Evolutionary conservation across 2,888 invertebrate genomes (phyloP).

Genomic region (Athalia rosae): DNA sequence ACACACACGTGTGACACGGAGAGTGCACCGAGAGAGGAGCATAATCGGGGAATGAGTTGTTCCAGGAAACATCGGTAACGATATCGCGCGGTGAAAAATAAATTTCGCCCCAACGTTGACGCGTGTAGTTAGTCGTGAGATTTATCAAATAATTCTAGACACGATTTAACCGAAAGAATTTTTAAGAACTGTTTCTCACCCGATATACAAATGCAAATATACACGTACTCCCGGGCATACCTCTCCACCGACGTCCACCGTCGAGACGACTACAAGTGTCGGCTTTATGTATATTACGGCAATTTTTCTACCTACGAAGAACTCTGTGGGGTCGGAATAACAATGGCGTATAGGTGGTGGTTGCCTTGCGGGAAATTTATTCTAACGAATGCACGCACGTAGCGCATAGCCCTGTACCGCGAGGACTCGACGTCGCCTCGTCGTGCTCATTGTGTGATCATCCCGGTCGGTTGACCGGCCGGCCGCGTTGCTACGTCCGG

Average conservation of each 20-base stretch:
- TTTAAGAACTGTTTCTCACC: constrained; percentile 6
- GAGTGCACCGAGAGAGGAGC: no score
- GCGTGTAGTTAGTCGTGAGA: not conserved
- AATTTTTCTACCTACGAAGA: constrained; percentile 2
- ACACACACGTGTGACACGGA: no score
- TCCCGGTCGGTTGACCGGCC: constrained; percentile 25
- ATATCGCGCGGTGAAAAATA: no score
- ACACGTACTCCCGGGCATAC: no score
- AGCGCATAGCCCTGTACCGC: constrained; percentile 13
- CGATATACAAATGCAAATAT: not conserved
- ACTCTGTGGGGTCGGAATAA: constrained; percentile 28
- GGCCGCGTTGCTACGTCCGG: constrained; percentile 23
- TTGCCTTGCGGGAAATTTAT: constrained; percentile 27
- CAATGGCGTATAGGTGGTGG: constrained; percentile 16
- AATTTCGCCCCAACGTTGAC: no score
- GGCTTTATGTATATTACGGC: constrained; percentile 25
- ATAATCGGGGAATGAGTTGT: no score
- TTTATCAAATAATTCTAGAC: constrained; percentile 8
- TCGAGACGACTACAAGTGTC: not conserved
- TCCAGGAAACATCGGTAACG: no score
- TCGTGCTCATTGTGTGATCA: not conserved
- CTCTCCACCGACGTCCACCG: no score
- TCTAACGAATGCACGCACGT: constrained; percentile 42
- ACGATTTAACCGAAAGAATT: constrained; percentile 8
- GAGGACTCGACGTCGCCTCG: not conserved